Base-by-base conservation (phyloP, 2,797 vertebrate genomes). In the Chiroxiphia lanceolata region DNA sequence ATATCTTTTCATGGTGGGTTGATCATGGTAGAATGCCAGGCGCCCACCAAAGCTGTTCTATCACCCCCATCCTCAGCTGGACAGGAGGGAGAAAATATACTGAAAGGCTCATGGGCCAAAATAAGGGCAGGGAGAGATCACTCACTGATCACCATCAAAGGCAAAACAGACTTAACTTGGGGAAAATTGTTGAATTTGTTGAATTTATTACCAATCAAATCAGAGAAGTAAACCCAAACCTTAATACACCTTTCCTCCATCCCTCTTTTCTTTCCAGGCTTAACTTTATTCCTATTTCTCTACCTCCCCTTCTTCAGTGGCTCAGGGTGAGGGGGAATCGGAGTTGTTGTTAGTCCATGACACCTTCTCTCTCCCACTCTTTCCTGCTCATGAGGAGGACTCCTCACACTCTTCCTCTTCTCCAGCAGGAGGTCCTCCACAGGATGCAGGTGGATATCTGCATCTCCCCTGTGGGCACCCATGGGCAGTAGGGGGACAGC, bases 281-380 rank as follows among this genome's bases (percentile, higher is more conserved):
- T 65, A 53, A 14, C 4, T 42, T 2, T 34, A 53, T 34, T 59
- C 51, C n/a, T 47, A 4, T 16, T 53, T 67, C 53, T 72, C 1
- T 1, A 27, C 10, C 19, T 33, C 26, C 18, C 31, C 5, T 15
- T 27, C 21, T 60, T 34, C 34, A 40, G 9, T 47, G 26, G 6
- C 21, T 67, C 2, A 7, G 45, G n/a, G 20, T 18, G 7, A 72
- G 26, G 64, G 26, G 34, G 6, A 53, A 33, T 17, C 13, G 3
- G 13, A 8, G 1, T 6, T 31, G 10, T 47, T 3, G 18, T 72
- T 47, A 42, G 25, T 40, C 51, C 31, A 42, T 27, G 34, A 40
- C 5, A 23, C 0, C 0, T 25, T 23, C 4, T 47, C 5, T 53
- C 21, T 53, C 33, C 29, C 9, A 26, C 13, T 53, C 18, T 53